Evolutionary conservation across 2,888 invertebrate species (phyloP).

Genomic region (Scaptomyza tumidula): DNA sequence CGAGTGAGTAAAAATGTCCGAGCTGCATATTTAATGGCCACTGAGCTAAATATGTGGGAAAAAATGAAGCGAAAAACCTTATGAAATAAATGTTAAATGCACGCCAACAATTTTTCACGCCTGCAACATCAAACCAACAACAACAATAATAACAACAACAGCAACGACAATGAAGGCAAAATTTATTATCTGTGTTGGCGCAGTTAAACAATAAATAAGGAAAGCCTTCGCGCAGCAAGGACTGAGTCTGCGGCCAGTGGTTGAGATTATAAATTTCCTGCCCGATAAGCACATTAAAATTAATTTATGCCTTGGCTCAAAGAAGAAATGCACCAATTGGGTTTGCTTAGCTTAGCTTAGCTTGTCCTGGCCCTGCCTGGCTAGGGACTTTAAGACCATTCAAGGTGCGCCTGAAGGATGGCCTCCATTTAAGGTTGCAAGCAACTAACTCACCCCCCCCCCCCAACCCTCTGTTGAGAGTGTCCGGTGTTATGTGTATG

Average conservation of each 20-base stretch:
- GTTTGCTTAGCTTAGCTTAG: slow-evolving; percentile 10
- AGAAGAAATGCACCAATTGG: slow-evolving; percentile 24
- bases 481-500: slow-evolving; percentile 2
- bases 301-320: slow-evolving; percentile 52
- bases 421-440: slow-evolving; percentile 41
- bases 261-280: slow-evolving; percentile 53
- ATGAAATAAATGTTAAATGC: slow-evolving; percentile 57
- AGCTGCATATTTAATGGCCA: slow-evolving; percentile 54
- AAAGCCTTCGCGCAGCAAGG: slow-evolving; percentile 11
- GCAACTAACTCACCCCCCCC: background rate
- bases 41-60: slow-evolving; percentile 11
- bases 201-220: slow-evolving; percentile 65
- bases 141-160: slow-evolving; percentile 19
- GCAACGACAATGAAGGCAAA: slow-evolving; percentile 41
- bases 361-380: background rate
- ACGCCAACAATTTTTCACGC: slow-evolving; percentile 63
- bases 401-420: slow-evolving; percentile 44
- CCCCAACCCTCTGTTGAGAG: background rate
- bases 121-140: slow-evolving; percentile 45
- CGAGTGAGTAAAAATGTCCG: slow-evolving; percentile 36
- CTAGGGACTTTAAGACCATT: slow-evolving; percentile 22
- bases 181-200: slow-evolving; percentile 66
- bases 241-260: slow-evolving; percentile 19
- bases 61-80: slow-evolving; percentile 9
- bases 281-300: slow-evolving; percentile 59